Evolutionary conservation across 2,888 invertebrate species (phyloP).

Genomic region (Seira sanloemensis): DNA sequence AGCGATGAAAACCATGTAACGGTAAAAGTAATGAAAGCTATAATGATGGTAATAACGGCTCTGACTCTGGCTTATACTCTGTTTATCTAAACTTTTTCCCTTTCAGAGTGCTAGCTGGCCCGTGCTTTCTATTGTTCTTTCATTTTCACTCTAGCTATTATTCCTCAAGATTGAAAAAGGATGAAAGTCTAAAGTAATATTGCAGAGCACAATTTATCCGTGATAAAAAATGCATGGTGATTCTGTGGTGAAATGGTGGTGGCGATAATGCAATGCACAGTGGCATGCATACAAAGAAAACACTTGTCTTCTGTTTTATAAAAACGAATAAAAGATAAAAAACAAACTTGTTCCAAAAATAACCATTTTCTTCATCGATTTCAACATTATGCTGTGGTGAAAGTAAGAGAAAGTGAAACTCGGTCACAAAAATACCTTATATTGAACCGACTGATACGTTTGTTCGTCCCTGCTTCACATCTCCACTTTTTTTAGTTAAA

Average conservation of each 20-base stretch:
- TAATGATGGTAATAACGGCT: neutral
- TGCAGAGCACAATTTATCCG: neutral
- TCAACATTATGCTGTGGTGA: slow-evolving; percentile 25
- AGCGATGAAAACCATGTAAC: neutral
- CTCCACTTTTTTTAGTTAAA: no score
- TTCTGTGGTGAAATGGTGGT: neutral
- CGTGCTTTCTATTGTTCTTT: neutral
- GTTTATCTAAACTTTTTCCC: neutral
- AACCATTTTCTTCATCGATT: slow-evolving; percentile 44
- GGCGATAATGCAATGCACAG: neutral
- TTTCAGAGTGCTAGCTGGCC: neutral
- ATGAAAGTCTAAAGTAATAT: neutral
- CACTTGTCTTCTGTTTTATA: slow-evolving; percentile 40
- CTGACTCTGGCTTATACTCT: no score
- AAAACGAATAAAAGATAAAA: slow-evolving; percentile 23
- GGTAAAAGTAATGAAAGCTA: neutral
- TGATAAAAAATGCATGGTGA: neutral
- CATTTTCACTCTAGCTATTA: neutral
- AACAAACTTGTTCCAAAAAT: slow-evolving; percentile 25
- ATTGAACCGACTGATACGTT: neutral
- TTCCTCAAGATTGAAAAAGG: neutral
- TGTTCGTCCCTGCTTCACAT: neutral
- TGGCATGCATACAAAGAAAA: slow-evolving; percentile 38
- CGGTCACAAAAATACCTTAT: neutral
- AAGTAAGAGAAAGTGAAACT: slow-evolving; percentile 32